Base-by-base conservation (phyloP, 2,797 vertebrate genomes). In the Poeciliopsis presidionis region DNA sequence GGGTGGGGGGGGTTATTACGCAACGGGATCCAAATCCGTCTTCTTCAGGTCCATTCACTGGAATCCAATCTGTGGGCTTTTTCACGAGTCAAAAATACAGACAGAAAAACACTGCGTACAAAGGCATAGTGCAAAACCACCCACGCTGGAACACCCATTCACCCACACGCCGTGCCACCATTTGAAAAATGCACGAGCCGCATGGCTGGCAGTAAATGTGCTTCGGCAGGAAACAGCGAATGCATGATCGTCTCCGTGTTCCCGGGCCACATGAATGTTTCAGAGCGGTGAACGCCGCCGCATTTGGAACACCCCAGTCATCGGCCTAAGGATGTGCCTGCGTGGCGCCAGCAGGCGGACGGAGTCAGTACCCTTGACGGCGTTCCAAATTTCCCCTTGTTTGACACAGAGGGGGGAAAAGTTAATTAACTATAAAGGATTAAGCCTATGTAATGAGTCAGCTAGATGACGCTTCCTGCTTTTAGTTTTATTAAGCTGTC, bases 351-450 rank as follows among this genome's bases (percentile, higher is more conserved):
- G 63, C 53, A 73, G 74, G 70, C 36, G 81, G 61, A 43, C 43
- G 69, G 74, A 74, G 20, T 46, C 81, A 76, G 74, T 83, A 72
- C 79, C 72, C 67, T 82, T 86, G 86, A 88, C 82, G 75, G 79
- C 67, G 76, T 87, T 84, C 87, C 91, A 90, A 46, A 92, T 91
- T 78, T 86, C 55, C 78, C 78, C 83, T 86, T 75, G 84, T 90
- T 84, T 88, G 82, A 89, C 87, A 89, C 71, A 78, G 61, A 89
- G 61, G 43, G 20, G 8, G 73, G 86, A 72, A 90, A 90, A 87
- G 75, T 82, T 87, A 91, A 93, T 94, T 92, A 94, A 88, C 84
- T 90, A 72, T 90, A 90, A 93, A 93, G 87, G 90, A 94, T 93
- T 93, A 93, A 70, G 67, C 74, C 73, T 81, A 82, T 88, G 84